Conservation (phyloP, 2,888 invertebrate species). For the Poecilobothrus nobilitatus region DNA sequence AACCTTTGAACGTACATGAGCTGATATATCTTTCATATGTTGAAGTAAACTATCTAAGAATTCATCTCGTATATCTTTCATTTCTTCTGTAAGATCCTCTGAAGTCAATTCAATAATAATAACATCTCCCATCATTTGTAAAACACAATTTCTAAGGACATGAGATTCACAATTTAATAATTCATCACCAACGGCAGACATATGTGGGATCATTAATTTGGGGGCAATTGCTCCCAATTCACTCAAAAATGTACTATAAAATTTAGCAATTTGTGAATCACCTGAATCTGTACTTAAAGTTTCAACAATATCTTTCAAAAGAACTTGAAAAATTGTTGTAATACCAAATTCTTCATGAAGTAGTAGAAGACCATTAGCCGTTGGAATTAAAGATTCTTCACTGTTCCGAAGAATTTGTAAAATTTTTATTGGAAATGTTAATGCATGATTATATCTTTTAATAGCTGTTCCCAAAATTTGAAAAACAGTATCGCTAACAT, state of each 20-base stretch:
- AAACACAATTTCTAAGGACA: slow-evolving; percentile 67
- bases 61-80: slow-evolving; percentile 63
- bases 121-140: slow-evolving; percentile 75
- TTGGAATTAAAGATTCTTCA: slow-evolving; percentile 35
- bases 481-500: slow-evolving; percentile 59
- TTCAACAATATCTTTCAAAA: slow-evolving; percentile 40
- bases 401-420: slow-evolving; percentile 48
- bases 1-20: slow-evolving; percentile 77
- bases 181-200: slow-evolving; percentile 39
- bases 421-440: slow-evolving; percentile 64
- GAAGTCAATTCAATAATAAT: slow-evolving; percentile 62
- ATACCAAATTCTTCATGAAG: slow-evolving; percentile 40
- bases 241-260: slow-evolving; percentile 40
- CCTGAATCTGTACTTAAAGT: slow-evolving; percentile 34
- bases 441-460: slow-evolving; percentile 75
- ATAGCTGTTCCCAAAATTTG: slow-evolving; percentile 73
- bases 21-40: slow-evolving; percentile 75
- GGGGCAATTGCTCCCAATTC: slow-evolving; percentile 38
- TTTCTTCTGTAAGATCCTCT: slow-evolving; percentile 60
- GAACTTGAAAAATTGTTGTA: slow-evolving; percentile 36
- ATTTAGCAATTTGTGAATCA: slow-evolving; percentile 35
- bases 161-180: slow-evolving; percentile 50
- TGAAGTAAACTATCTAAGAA: slow-evolving; percentile 71
- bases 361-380: slow-evolving; percentile 38
- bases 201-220: slow-evolving; percentile 40